Conservation (phyloP, 2,113 vertebrate species). For the Sphaerodactylus townsendi region DNA sequence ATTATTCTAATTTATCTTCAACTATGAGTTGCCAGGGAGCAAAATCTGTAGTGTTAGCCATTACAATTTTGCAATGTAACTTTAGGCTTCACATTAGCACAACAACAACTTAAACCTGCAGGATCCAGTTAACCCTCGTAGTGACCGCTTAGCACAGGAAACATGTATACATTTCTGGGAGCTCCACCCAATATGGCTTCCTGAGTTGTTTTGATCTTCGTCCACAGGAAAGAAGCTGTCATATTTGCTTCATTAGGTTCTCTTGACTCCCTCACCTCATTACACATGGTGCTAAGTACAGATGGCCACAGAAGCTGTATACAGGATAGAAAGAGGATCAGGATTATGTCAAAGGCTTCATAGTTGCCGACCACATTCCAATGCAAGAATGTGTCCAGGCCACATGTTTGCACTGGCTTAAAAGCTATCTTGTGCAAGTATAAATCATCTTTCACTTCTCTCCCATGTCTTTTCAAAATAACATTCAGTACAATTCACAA, state of each 20-base stretch:
- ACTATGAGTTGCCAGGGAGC: neutral
- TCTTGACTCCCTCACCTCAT: neutral
- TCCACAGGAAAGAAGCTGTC: neutral
- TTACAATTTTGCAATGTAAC: neutral
- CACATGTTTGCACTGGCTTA: slow-evolving; percentile 3
- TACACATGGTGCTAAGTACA: neutral
- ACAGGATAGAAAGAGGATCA: neutral
- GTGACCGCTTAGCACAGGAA: neutral
- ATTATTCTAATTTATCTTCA: too few species aligned
- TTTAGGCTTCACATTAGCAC: neutral
- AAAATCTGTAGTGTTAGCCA: neutral
- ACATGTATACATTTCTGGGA: neutral
- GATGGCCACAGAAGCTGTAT: fast-evolving
- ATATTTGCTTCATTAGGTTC: neutral
- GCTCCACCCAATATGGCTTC: slow-evolving; percentile 8
- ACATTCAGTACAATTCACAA: neutral
- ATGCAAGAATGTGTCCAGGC: neutral
- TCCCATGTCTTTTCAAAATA: neutral
- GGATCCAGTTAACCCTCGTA: neutral
- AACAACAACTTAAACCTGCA: neutral
- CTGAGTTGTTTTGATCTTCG: neutral
- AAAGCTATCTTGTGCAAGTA: neutral
- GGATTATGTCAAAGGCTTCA: neutral
- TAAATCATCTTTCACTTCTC: slow-evolving; percentile 12
- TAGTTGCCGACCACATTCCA: neutral